Conservation (phyloP, 2,888 invertebrate genomes). For the Hesperia comma region DNA sequence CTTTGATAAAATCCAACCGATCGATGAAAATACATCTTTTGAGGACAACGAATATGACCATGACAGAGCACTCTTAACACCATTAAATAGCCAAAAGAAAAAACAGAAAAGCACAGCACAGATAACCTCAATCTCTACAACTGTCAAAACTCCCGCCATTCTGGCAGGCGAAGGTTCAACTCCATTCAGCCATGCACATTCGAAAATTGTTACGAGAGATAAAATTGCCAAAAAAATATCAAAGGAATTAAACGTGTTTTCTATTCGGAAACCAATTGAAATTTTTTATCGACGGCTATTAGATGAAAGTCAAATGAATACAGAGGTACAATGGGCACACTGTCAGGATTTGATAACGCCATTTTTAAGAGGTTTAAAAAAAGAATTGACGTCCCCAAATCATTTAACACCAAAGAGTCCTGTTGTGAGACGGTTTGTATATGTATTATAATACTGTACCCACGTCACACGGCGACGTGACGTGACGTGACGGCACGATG, state of each 20-base stretch:
- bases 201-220: background rate
- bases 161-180: background rate
- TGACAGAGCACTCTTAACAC: conserved; percentile 39
- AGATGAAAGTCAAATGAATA: conserved; percentile 37
- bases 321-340: conserved; percentile 48
- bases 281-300: conserved; percentile 46
- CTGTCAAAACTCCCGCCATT: conserved; percentile 33
- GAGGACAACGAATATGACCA: conserved; percentile 34
- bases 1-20: background rate
- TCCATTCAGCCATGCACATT: conserved; percentile 8
- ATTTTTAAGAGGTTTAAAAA: conserved; percentile 50
- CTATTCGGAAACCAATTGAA: conserved; percentile 39
- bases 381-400: conserved; percentile 39
- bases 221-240: conserved; percentile 20
- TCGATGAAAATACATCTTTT: conserved; percentile 17
- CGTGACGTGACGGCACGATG: too few relatives aligned
- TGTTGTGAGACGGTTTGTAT: conserved; percentile 14
- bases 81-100: conserved; percentile 16
- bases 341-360: conserved; percentile 57
- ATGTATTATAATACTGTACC: too few relatives aligned
- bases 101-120: conserved; percentile 10
- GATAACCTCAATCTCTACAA: background rate
- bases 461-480: too few relatives aligned
- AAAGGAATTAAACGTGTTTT: background rate
- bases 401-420: conserved; percentile 35